Evolutionary conservation across 2,797 vertebrate species (phyloP).

Genomic region (Tenualosa thibaudeaui): DNA sequence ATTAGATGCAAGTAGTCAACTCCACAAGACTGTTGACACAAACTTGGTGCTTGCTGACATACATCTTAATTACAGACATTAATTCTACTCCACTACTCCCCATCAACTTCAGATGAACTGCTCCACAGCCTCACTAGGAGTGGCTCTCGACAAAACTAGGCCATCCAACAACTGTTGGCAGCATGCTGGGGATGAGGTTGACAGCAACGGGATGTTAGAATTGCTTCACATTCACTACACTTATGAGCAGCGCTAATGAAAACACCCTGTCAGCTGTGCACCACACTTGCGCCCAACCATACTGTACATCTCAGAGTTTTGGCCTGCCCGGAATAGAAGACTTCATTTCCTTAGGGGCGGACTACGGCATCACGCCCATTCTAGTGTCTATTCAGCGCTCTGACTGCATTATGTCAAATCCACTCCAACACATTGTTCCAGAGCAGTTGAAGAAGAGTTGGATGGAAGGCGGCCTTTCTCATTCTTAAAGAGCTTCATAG

Average conservation of each 20-base stretch:
- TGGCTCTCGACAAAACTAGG: slow-evolving; percentile 30
- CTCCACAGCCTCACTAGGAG: slow-evolving; percentile 6
- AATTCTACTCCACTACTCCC: neutral
- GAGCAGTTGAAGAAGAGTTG: neutral
- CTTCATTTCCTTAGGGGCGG: slow-evolving; percentile 23
- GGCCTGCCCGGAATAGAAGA: neutral
- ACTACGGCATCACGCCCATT: slow-evolving; percentile 24
- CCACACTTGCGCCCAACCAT: slow-evolving; percentile 10
- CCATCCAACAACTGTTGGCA: slow-evolving; percentile 32
- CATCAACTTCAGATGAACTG: slow-evolving; percentile 23
- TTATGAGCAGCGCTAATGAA: neutral
- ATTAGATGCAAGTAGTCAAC: neutral
- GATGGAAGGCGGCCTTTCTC: neutral
- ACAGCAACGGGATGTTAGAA: slow-evolving; percentile 29
- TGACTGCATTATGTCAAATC: slow-evolving; percentile 1
- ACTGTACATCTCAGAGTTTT: neutral
- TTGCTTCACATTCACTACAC: slow-evolving; percentile 27
- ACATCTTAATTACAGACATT: slow-evolving; percentile 20
- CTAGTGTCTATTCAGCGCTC: neutral
- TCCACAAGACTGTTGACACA: neutral
- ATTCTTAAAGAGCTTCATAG: neutral
- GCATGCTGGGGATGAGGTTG: slow-evolving; percentile 15
- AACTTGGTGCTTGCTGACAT: neutral
- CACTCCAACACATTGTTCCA: neutral
- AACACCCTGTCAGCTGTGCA: slow-evolving; percentile 31